A percentile compares a stretch with the other conserved stretches of the same genome.
Evolutionary conservation across 2,113 vertebrate species (phyloP).

Genomic region (Hiodon tergisus): DNA sequence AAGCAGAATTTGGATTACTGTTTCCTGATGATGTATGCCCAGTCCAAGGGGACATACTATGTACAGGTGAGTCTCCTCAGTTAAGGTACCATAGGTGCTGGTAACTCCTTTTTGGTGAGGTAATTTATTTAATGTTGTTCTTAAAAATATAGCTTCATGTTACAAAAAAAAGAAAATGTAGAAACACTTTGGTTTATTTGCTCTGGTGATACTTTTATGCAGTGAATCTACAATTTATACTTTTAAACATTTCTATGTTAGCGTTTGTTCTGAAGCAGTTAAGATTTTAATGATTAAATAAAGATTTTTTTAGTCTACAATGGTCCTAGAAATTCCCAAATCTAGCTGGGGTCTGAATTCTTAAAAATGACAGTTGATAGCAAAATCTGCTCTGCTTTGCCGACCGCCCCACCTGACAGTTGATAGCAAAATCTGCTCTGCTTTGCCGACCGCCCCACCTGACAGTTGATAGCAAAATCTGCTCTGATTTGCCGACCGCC

Average conservation of each 20-base stretch:
- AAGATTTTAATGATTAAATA: background rate
- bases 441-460: slow-evolving; percentile 4
- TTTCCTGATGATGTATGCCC: slow-evolving; percentile 98
- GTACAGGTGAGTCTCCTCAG: slow-evolving; percentile 68
- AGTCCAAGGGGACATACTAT: slow-evolving; percentile 95
- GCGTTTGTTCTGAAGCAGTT: too few species aligned
- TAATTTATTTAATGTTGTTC: background rate
- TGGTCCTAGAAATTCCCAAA: background rate
- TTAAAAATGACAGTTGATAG: background rate
- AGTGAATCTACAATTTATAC: background rate
- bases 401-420: too few species aligned
- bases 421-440: too few species aligned
- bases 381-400: too few species aligned
- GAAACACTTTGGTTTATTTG: background rate
- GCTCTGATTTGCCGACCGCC: too few species aligned
- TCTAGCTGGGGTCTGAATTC: too few species aligned
- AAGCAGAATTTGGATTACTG: slow-evolving; percentile 98
- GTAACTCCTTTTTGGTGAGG: background rate
- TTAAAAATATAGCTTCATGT: background rate
- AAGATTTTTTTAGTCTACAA: background rate
- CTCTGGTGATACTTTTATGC: background rate
- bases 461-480: background rate
- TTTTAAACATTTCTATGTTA: background rate
- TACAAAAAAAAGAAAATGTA: background rate
- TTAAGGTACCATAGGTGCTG: background rate